Base-by-base conservation (phyloP, 2,888 invertebrate species). In the Antitype chi region DNA sequence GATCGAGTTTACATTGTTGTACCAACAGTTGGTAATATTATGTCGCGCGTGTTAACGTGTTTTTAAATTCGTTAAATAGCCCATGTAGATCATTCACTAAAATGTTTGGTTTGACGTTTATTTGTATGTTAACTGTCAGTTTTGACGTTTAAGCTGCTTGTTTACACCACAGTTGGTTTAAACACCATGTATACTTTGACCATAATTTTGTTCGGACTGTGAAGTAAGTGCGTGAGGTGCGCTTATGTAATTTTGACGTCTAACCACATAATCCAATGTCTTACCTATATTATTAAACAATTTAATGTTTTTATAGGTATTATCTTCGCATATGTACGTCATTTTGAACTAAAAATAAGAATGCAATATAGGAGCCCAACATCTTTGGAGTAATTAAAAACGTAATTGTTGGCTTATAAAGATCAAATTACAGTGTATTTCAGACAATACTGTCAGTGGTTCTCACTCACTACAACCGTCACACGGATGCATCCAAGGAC, bases 401-500 rank as follows among this genome's bases (percentile, higher is more conserved):
- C 69, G 1, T 49, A 57, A n/a, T 57, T 20, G 7, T 43, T n/a
- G 13, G 7, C 0, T 1, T 0, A 38, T 57, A 81, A 62, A 52
- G 70, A 63, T 59, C 4, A 63, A 68, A 25, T 32, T 78, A 7
- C 25, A 69, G 9, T 71, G 70, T 11, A 17, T 28, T 57, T 67
- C 3, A 62, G 52, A 63, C 8, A 67, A 49, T 28, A 60, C 43
- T 59, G 23, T n/a, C 43, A 47, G 8, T 64, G 17, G 25, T 70
- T 32, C n/a, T 67, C 28, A 17, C 49, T 49, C 49, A 70, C 62
- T 78, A 71, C n/a, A 25, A 71, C 25, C 20, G 77, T 69, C 74
- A 67, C 78, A 84, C 82, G 81, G 80, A 78, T 81, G 81, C 63
- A 70, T 62, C 72, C 85, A 88, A 89, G 88, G 88, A 83, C 86